phyloP scores from a whole-genome alignment of 2,797 vertebrate species.

The Nyctibius grandis region DNA sequence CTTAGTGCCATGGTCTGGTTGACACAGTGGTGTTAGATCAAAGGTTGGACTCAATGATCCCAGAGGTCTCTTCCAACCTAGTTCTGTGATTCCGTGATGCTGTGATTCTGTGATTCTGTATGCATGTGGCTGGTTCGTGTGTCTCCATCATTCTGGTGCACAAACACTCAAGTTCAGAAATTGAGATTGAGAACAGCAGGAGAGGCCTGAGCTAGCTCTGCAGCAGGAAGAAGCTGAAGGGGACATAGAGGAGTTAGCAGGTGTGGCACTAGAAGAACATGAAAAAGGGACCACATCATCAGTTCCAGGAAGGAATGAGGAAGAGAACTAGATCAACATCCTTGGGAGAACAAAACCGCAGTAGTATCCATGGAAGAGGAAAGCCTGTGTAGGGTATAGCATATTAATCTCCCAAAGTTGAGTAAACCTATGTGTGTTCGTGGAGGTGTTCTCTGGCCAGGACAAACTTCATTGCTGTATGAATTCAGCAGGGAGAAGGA shows the following conservation, averaged over 20 bases:
- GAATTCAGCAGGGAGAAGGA: background rate
- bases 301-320: background rate
- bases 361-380: background rate
- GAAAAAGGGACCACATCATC: background rate
- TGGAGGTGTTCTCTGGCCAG: background rate
- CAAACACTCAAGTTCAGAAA: background rate
- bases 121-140: background rate
- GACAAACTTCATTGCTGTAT: background rate
- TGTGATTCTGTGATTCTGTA: no score
- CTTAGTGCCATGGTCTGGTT: no score
- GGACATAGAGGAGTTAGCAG: background rate
- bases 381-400: background rate
- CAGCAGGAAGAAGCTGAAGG: background rate
- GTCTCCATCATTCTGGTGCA: background rate
- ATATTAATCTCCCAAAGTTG: background rate
- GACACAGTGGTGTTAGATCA: no score
- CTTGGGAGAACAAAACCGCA: background rate
- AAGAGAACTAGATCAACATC: background rate
- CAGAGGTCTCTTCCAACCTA: no score
- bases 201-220: background rate
- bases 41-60: no score
- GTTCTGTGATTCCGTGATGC: no score
- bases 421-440: background rate
- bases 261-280: background rate
- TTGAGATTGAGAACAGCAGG: background rate